Evolutionary conservation across 2,797 vertebrate genomes (phyloP).

Genomic region (Buceros bicornis): DNA sequence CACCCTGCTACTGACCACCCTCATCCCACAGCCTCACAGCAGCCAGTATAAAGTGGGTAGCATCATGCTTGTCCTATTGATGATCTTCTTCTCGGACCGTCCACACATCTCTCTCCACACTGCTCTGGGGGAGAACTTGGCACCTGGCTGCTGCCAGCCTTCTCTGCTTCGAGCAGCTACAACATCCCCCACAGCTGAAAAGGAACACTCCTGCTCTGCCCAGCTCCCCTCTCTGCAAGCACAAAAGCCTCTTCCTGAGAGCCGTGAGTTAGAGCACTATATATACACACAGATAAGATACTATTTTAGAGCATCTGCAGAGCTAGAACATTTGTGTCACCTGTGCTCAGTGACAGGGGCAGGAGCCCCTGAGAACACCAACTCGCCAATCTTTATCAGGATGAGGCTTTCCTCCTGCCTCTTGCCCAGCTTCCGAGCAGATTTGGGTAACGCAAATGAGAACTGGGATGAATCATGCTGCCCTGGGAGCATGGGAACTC

Average conservation of each 20-base stretch:
- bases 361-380: background rate
- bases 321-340: background rate
- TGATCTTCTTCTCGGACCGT: background rate
- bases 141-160: background rate
- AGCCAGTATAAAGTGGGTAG: background rate
- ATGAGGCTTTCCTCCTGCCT: background rate
- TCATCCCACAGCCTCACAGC: background rate
- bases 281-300: background rate
- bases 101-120: rapidly evolving
- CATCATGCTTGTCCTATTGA: background rate
- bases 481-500: background rate
- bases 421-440: background rate
- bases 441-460: background rate
- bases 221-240: background rate
- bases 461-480: background rate
- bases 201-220: background rate
- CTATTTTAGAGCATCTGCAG: background rate
- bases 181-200: background rate
- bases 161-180: background rate
- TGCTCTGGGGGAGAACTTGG: background rate
- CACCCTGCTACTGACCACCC: background rate
- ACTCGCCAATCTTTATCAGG: background rate
- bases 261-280: background rate
- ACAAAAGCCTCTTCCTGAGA: background rate
- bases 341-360: background rate